Conservation (phyloP, 2,113 vertebrate species). For the Dicerorhinus sumatrensis region DNA sequence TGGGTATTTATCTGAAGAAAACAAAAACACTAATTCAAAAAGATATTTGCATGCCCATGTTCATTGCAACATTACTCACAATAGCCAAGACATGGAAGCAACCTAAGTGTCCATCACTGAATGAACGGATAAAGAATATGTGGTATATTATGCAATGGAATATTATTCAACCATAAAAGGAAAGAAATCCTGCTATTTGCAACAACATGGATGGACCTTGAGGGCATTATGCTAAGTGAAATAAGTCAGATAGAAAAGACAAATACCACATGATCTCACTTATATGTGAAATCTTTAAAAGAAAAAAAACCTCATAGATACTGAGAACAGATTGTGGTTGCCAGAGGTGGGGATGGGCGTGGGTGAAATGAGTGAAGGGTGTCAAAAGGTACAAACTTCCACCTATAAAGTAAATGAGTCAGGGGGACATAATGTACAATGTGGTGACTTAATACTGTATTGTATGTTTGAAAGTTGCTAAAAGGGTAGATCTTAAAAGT, state of each 20-base stretch:
- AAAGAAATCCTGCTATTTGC: not conserved
- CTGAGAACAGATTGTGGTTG: not conserved
- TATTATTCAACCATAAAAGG: not conserved
- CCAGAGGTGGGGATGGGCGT: not conserved
- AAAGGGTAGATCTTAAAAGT: not conserved
- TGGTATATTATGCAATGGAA: not conserved
- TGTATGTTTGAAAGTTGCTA: not conserved
- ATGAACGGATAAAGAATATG: not conserved
- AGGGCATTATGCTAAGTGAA: not conserved
- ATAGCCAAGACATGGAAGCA: not conserved
- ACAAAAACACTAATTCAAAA: not conserved
- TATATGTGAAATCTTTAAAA: not conserved
- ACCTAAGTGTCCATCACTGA: not conserved
- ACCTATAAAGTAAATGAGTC: not conserved
- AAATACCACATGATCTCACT: not conserved
- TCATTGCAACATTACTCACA: not conserved
- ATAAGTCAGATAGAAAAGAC: not conserved
- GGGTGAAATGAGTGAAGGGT: not conserved
- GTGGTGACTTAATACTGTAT: not conserved
- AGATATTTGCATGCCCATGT: not conserved
- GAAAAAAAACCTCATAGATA: not conserved
- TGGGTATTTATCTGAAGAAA: not conserved
- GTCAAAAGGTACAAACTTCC: not conserved
- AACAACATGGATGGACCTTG: not conserved
- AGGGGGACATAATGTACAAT: not conserved